phyloP scores from a whole-genome alignment of 2,113 vertebrate species.

The Orientallactaga bullata region DNA sequence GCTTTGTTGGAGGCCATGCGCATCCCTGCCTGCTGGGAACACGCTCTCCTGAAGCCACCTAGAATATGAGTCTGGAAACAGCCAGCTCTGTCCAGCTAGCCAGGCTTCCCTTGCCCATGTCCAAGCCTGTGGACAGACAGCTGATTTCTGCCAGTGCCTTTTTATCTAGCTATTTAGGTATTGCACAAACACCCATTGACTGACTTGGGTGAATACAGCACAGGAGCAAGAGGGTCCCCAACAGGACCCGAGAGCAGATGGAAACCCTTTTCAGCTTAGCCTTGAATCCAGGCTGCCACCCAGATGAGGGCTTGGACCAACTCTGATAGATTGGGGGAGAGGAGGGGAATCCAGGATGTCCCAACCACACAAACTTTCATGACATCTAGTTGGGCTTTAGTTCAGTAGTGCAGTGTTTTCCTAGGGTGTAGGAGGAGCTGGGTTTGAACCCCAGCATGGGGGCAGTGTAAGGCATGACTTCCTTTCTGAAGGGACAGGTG shows the following conservation, averaged over 20 bases:
- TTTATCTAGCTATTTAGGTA: too few species aligned
- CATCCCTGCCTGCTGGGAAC: too few species aligned
- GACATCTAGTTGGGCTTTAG: neutral
- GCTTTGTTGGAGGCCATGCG: neutral
- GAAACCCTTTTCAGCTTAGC: neutral
- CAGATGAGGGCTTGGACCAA: neutral
- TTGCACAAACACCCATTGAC: neutral
- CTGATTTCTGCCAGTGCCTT: too few species aligned
- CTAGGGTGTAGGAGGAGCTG: neutral
- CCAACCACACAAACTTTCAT: neutral
- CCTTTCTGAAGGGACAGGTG: too few species aligned
- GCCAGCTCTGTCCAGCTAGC: too few species aligned
- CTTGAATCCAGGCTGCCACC: neutral
- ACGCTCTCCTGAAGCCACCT: neutral
- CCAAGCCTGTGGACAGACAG: neutral
- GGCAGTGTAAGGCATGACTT: too few species aligned
- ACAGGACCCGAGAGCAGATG: too few species aligned
- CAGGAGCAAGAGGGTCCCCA: neutral
- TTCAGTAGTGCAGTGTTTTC: neutral
- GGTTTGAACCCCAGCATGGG: neutral
- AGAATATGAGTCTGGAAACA: neutral
- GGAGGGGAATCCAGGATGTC: neutral
- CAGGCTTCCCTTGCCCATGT: neutral
- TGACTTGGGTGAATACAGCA: accelerated
- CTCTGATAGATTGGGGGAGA: too few species aligned